phyloP scores from a whole-genome alignment of 2,113 vertebrate genomes.

The Hippolais icterina region DNA sequence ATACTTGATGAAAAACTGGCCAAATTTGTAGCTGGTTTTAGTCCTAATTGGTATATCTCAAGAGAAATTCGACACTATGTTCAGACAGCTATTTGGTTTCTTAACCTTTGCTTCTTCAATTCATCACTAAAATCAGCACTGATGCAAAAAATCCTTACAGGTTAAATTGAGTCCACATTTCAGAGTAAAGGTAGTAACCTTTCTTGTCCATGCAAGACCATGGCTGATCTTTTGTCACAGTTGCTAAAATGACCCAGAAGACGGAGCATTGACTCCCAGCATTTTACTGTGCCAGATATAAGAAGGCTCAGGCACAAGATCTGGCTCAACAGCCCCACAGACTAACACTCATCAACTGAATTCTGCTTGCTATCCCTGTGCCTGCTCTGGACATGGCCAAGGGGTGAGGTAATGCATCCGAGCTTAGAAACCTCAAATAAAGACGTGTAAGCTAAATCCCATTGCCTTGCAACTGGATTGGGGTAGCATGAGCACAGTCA shows the following conservation, averaged over 20 bases:
- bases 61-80: background rate
- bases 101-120: background rate
- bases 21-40: background rate
- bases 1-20: background rate
- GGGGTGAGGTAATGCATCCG: background rate
- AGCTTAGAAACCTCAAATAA: background rate
- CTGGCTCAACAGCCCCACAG: background rate
- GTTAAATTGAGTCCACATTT: background rate
- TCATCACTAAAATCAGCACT: background rate
- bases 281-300: background rate
- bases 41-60: background rate
- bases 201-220: background rate
- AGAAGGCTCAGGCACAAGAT: background rate
- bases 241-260: background rate
- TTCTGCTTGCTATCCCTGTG: background rate
- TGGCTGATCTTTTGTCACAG: background rate
- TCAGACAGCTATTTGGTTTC: background rate
- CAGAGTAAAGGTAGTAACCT: background rate
- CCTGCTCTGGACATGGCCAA: background rate
- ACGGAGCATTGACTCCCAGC: accelerated
- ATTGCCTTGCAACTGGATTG: background rate
- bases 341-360: background rate
- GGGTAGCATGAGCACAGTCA: accelerated
- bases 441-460: background rate
- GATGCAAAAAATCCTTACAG: background rate